Evolutionary conservation across 2,113 vertebrate species (phyloP).

Genomic region (Syrrhaptes paradoxus): DNA sequence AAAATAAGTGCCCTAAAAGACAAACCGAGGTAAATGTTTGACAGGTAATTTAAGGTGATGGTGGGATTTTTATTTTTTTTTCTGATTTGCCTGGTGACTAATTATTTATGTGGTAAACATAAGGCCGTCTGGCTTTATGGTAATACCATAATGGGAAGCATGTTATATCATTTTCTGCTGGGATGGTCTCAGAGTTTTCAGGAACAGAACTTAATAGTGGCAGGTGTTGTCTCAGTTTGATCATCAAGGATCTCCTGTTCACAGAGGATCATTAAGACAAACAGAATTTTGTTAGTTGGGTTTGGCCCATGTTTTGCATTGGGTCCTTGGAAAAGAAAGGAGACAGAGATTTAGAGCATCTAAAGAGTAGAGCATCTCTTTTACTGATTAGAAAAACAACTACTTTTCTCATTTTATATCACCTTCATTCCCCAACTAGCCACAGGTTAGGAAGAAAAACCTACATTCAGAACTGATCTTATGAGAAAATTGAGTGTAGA

Average conservation of each 20-base stretch:
- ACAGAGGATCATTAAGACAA: constrained; percentile 17
- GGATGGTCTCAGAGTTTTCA: constrained; percentile 20
- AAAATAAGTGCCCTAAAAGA: constrained; percentile 30
- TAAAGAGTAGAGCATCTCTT: background rate
- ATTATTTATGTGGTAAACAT: constrained; percentile 51
- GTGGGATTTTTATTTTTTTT: background rate
- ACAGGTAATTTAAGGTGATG: constrained; percentile 35
- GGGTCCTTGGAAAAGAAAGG: background rate
- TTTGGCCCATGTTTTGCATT: background rate
- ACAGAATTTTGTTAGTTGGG: constrained; percentile 16
- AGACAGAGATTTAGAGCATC: background rate
- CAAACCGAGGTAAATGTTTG: background rate
- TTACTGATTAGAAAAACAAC: background rate
- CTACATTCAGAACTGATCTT: background rate
- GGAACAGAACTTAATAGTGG: background rate
- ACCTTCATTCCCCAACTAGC: background rate
- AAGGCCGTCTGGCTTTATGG: constrained; percentile 28
- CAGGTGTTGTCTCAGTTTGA: constrained; percentile 17
- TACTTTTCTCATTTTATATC: background rate
- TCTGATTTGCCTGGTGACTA: constrained; percentile 42
- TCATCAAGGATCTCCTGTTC: constrained; percentile 12
- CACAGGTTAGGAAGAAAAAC: background rate
- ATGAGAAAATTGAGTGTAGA: background rate
- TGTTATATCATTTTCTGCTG: background rate
- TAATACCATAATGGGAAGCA: background rate